Evolutionary conservation across 2,113 vertebrate genomes (phyloP).

Genomic region (Caretta caretta): DNA sequence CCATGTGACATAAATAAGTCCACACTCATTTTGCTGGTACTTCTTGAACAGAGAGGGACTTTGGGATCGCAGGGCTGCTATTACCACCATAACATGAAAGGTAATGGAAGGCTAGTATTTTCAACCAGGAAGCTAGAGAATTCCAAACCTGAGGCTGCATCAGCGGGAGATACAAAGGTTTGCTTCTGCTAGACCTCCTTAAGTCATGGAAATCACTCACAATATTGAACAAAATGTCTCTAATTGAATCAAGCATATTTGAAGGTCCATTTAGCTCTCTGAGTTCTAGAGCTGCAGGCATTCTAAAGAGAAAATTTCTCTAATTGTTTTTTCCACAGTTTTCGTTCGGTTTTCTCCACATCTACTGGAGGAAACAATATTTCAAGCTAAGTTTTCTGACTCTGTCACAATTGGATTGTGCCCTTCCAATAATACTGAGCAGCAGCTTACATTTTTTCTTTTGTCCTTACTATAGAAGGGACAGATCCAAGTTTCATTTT

Average conservation of each 20-base stretch:
- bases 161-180: neutral
- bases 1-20: neutral
- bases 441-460: neutral
- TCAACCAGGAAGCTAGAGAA: neutral
- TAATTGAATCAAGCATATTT: accelerated
- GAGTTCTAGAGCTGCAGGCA: accelerated
- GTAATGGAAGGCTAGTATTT: neutral
- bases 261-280: neutral
- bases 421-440: neutral
- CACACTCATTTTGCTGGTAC: neutral
- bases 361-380: neutral
- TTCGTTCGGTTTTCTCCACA: neutral
- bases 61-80: neutral
- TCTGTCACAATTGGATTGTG: neutral
- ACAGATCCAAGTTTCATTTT: neutral
- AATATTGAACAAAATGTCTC: neutral
- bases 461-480: neutral
- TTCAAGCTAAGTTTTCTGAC: neutral
- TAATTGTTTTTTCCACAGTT: neutral
- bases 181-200: neutral
- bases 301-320: neutral
- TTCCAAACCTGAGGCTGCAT: neutral
- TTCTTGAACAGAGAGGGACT: neutral
- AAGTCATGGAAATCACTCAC: neutral
- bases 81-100: neutral